Conservation (phyloP, 1,140 invertebrate species). For the Stenopsyche tienmushanensis region DNA sequence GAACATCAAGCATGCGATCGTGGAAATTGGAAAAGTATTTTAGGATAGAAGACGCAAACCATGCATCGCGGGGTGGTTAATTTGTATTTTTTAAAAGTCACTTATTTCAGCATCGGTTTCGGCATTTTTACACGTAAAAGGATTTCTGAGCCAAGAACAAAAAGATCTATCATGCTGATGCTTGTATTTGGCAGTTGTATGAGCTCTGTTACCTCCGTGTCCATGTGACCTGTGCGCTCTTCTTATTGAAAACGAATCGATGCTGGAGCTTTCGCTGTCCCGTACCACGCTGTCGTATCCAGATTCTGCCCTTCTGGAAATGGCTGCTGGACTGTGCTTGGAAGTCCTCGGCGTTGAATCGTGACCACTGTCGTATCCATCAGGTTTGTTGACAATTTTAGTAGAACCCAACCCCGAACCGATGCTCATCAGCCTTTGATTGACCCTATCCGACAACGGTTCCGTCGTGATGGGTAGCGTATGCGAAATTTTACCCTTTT, state of each 20-base stretch:
- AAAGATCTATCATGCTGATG: slow-evolving; percentile 62
- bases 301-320: slow-evolving; percentile 75
- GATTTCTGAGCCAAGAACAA: slow-evolving; percentile 65
- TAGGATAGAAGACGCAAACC: slow-evolving; percentile 51
- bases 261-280: slow-evolving; percentile 82
- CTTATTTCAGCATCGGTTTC: slow-evolving; percentile 66
- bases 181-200: slow-evolving; percentile 56
- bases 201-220: slow-evolving; percentile 50
- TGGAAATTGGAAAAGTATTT: neutral
- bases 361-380: slow-evolving; percentile 79
- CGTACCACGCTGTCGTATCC: slow-evolving; percentile 87
- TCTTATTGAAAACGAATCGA: slow-evolving; percentile 73
- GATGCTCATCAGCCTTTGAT: slow-evolving; percentile 58
- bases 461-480: slow-evolving; percentile 46
- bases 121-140: slow-evolving; percentile 70
- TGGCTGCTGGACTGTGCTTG: slow-evolving; percentile 71
- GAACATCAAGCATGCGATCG: slow-evolving; percentile 37
- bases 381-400: slow-evolving; percentile 58
- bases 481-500: slow-evolving; percentile 50
- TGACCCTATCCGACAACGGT: slow-evolving; percentile 56
- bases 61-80: slow-evolving; percentile 53
- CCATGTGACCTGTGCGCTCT: slow-evolving; percentile 65
- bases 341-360: slow-evolving; percentile 76
- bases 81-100: slow-evolving; percentile 56
- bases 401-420: slow-evolving; percentile 58